Base-by-base conservation (phyloP, 1,140 invertebrate genomes). In the Plodia interpunctella region DNA sequence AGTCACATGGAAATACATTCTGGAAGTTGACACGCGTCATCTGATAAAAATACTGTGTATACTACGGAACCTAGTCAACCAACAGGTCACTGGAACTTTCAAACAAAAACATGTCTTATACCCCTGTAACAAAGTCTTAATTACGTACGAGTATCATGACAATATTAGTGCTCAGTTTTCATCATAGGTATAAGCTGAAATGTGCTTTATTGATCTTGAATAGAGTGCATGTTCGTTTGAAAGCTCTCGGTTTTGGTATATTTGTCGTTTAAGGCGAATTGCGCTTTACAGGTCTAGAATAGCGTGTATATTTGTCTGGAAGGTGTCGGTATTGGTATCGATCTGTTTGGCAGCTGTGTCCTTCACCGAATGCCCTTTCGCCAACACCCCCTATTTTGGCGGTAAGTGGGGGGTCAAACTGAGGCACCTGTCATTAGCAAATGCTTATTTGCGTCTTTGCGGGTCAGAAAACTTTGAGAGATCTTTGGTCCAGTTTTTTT, bases 331-430 rank as follows among this genome's bases (percentile, higher is more conserved):
- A 1, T 44, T 6, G 15, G 38, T 44, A 44, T 44, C 38, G 38
- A 44, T 44, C 38, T 44, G 38, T 44, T 44, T 44, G 38, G 38
- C 51, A 13, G 19, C 51, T 8, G 51, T 25, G 51, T 53, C 51
- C 51, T 53, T 53, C 51, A 53, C 51, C 51, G 13, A 53, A 25
- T 53, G 51, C 51, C 51, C 51, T 53, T 53, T 53, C 8, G 51
- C 17, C 13, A 15, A 17, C 19, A 53, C 18, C n/a, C 51, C 51
- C 19, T 0, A 53, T 21, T n/a, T 21, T 15, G 21, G 20, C 19
- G 18, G 5, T 51, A 51, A 51, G 49, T 19, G 19, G 49, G 49
- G 18, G 49, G 49, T 19, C 5, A 20, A 50, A 50, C n/a, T 5
- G 6, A 19, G 20, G 18, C 49, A 51, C 49, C 49, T 51, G 49